Evolutionary conservation across 2,797 vertebrate species (phyloP), one percentile per base, ranked within the genome.

Genomic region (Antennarius maculatus): DNA sequence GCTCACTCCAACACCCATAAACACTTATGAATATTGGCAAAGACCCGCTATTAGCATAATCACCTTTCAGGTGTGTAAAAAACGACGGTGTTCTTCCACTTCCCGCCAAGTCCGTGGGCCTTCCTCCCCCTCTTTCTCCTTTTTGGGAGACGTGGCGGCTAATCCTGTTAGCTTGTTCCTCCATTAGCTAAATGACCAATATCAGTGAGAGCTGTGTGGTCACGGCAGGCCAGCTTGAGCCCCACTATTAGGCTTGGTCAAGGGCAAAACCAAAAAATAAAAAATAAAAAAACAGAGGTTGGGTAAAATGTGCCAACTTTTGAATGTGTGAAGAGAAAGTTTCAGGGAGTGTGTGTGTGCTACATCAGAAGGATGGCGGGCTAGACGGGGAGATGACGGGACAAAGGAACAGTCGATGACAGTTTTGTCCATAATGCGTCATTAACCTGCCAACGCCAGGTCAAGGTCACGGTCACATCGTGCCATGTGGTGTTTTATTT

Each of bases 131-230:
- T 71, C 41, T 69, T 71, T 54, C 63, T 77, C 31, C 62, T 73
- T 78, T 81, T 34, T 76, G 73, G 79, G 88, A 76, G 84, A 69
- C 80, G 75, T 70, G 69, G 3, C 1, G 66, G 94, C 91, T 96
- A 96, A 97, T 97, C 95, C 94, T 93, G 93, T 96, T 96, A 96
- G 41, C 88, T 91, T 77, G 74, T 91, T 93, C 93, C 92, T 95
- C 95, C 95, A 93, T 96, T 96, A 96, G 90, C 93, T 94, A 95
- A 93, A 95, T 95, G 93, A 93, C 95, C 95, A 95, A 96, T 96
- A 95, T 95, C 92, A 92, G 93, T 93, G 95, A 96, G 93, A 92
- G 94, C 94, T 93, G 78, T 61, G 1, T 79, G 79, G 84, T 81
- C 80, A 74, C 76, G 69, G 64, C 75, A 48, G 77, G 68, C 91